A percentile compares a stretch with the other conserved stretches of the same genome.
phyloP scores from a whole-genome alignment of 2,797 vertebrate genomes.

The Percopsis omiscomaycus region DNA sequence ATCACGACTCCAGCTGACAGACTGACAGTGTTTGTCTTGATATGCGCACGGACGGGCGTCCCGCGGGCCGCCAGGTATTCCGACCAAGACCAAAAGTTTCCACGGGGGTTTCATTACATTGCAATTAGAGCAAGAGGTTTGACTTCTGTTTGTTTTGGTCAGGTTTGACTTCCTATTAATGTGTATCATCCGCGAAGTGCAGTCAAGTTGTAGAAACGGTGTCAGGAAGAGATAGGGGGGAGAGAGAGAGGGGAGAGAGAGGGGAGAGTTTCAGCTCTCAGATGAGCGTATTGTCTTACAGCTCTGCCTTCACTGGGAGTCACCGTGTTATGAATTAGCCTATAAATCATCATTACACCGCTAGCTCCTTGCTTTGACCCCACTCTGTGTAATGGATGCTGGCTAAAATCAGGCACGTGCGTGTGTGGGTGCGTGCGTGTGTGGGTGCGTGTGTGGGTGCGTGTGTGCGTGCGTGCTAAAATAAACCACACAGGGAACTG shows the following conservation, averaged over 20 bases:
- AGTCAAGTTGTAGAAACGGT: slow-evolving; percentile 26
- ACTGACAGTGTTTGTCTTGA: slow-evolving; percentile 23
- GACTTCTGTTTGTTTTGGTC: slow-evolving; percentile 29
- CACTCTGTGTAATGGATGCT: slow-evolving; percentile 25
- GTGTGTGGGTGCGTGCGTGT: slow-evolving; percentile 19
- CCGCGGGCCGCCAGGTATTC: no score
- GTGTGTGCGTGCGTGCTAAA: slow-evolving; percentile 39
- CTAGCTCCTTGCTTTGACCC: slow-evolving; percentile 44
- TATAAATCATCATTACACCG: slow-evolving; percentile 54
- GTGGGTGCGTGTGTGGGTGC: not conserved
- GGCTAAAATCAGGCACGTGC: slow-evolving; percentile 23
- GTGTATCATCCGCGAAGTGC: slow-evolving; percentile 26
- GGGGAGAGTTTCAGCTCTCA: slow-evolving; percentile 18
- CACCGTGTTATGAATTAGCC: slow-evolving; percentile 38
- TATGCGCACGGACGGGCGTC: slow-evolving; percentile 4
- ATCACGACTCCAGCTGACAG: slow-evolving; percentile 30
- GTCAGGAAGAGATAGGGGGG: slow-evolving; percentile 21
- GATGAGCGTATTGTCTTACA: slow-evolving; percentile 36
- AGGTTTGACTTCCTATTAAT: slow-evolving; percentile 43
- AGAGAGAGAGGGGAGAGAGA: slow-evolving; percentile 11
- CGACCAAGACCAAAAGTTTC: slow-evolving; percentile 7
- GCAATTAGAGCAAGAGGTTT: slow-evolving; percentile 21
- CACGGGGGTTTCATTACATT: slow-evolving; percentile 18
- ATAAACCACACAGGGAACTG: slow-evolving; percentile 64
- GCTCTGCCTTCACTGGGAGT: slow-evolving; percentile 33